A percentile compares a stretch with the other conserved stretches of the same genome.
Conservation (phyloP, 2,113 vertebrate genomes). For the Ahaetulla prasina region DNA sequence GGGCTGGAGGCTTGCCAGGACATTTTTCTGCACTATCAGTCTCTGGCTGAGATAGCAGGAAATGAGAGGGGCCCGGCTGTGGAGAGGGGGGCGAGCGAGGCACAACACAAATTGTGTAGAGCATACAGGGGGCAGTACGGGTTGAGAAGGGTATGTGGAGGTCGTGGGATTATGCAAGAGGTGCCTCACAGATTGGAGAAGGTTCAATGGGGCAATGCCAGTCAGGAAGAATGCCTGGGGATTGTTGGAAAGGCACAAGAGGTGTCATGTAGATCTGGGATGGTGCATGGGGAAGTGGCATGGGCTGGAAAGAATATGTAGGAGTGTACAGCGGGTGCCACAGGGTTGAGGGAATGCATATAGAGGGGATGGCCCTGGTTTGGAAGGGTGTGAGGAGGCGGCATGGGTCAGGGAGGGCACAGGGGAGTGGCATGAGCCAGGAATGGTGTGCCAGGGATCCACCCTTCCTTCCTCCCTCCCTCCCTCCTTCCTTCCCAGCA, state of each 20-base stretch:
- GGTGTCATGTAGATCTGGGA: background rate
- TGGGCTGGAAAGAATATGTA: background rate
- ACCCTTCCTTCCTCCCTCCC: background rate
- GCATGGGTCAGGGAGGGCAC: background rate
- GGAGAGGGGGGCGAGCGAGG: no score
- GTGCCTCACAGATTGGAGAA: background rate
- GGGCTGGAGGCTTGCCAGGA: no score
- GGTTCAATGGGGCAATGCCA: background rate
- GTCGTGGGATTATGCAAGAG: background rate
- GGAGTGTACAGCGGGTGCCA: background rate
- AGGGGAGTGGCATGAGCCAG: background rate
- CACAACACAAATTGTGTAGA: background rate
- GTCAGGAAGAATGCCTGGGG: background rate
- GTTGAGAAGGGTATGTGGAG: background rate
- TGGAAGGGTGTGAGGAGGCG: background rate
- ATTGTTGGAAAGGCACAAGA: background rate
- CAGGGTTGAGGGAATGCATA: background rate
- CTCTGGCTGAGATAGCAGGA: no score
- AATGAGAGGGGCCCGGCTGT: no score
- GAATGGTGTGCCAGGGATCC: background rate
- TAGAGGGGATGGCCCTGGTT: background rate
- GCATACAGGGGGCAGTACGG: background rate
- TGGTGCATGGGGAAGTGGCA: background rate
- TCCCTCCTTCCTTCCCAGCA: background rate
- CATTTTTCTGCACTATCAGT: no score